Base-by-base conservation (phyloP, 2,888 invertebrate genomes). In the Poecilus cupreus region DNA sequence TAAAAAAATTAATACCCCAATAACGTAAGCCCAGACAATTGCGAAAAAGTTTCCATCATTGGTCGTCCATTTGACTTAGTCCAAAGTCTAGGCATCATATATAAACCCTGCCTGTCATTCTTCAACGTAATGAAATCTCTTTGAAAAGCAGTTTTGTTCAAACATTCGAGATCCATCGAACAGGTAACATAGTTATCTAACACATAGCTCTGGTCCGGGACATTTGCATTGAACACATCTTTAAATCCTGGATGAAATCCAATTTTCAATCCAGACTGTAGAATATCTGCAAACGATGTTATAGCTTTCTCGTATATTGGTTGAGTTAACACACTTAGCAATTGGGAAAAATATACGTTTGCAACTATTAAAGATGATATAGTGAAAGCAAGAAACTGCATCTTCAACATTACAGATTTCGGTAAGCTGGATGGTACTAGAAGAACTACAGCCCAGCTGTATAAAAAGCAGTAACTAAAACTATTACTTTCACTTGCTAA, bases 291-390 rank as follows among this genome's bases (percentile, higher is more conserved):
- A 1, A 92, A 86, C 0, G 89, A 90, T 75, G 91, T 86, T 8
- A 93, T 89, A 87, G 93, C 92, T 84, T 91, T 87, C 79, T 91
- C 89, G 81, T 88, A 90, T 0, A 89, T 88, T 0, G 92, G 92
- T 85, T 91, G 89, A 6, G 91, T 91, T 72, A 93, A 89, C 0
- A 92, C 91, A 11, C 89, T 88, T 79, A 92, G 91, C 82, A 93
- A 86, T 83, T 92, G 91, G 0, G 93, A 92, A 82, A 92, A 91
- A 82, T 92, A 93, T 0, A 90, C 89, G 0, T 91, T 91, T 20
- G 90, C 85, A 82, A 92, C 88, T 83, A 92, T 88, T 37, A 92
- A 86, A 13, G 8, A 10, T 6, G 24, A 20, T 3, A 49, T 3
- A 24, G 13, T 13, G 13, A 22, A 46, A 46, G 2, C 16, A 0